Evolutionary conservation across 2,888 invertebrate genomes (phyloP).

Genomic region (Ethmia dodecea): DNA sequence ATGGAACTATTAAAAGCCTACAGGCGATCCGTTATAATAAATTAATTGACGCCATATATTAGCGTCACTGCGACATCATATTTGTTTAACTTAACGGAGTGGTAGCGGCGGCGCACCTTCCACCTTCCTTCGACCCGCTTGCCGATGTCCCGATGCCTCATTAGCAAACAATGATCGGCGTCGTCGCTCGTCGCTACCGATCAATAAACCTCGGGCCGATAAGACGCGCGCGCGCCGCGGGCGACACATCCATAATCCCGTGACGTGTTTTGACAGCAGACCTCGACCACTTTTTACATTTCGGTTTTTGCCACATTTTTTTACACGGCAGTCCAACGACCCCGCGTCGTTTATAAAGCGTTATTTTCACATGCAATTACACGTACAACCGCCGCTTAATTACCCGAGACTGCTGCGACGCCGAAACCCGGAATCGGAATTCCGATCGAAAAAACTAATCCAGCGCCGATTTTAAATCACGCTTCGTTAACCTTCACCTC

Average conservation of each 20-base stretch:
- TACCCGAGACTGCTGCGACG: slow-evolving; percentile 60
- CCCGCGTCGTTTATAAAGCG: slow-evolving; percentile 42
- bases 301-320: slow-evolving; percentile 47
- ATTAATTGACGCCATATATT: slow-evolving; percentile 34
- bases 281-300: slow-evolving; percentile 42
- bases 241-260: slow-evolving; percentile 69
- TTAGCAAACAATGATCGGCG: slow-evolving; percentile 69
- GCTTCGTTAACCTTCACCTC: slow-evolving; percentile 48
- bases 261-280: slow-evolving; percentile 69
- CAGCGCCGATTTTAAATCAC: slow-evolving; percentile 52
- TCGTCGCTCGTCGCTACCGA: slow-evolving; percentile 34
- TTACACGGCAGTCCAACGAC: slow-evolving; percentile 42
- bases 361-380: slow-evolving; percentile 67
- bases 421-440: slow-evolving; percentile 39
- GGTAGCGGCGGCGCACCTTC: slow-evolving; percentile 36
- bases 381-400: slow-evolving; percentile 64
- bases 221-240: slow-evolving; percentile 38
- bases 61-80: slow-evolving; percentile 46
- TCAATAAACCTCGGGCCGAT: slow-evolving; percentile 45
- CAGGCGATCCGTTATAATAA: slow-evolving; percentile 21
- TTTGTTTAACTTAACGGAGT: slow-evolving; percentile 45
- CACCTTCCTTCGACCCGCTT: slow-evolving; percentile 36
- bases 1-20: slow-evolving; percentile 6
- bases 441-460: slow-evolving; percentile 49
- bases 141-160: slow-evolving; percentile 46